Evolutionary conservation across 2,113 vertebrate genomes (phyloP).

Genomic region (Dolichallabes microphthalmus): DNA sequence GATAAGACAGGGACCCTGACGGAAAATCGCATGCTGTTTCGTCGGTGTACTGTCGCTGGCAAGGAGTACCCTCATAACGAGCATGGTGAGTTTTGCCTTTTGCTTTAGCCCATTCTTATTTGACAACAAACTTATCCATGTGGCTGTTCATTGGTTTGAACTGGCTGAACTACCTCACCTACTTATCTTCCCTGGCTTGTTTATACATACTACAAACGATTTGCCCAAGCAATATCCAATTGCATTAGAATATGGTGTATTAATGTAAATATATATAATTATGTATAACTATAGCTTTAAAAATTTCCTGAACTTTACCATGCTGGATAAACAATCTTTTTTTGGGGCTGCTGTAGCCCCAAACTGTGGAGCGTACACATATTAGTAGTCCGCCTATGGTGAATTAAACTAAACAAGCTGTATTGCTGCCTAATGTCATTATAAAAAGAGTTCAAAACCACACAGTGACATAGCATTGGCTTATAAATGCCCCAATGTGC

Average conservation of each 20-base stretch:
- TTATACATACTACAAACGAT: background rate
- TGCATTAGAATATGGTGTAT: background rate
- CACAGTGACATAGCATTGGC: background rate
- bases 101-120: background rate
- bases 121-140: background rate
- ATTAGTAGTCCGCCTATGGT: background rate
- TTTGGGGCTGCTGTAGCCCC: background rate
- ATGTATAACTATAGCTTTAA: background rate
- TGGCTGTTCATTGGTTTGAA: background rate
- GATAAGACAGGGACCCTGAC: constrained; percentile 97
- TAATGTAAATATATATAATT: background rate
- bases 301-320: background rate
- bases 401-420: background rate
- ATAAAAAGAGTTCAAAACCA: background rate
- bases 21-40: constrained; percentile 97
- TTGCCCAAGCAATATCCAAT: background rate
- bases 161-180: background rate
- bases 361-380: background rate
- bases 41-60: constrained; percentile 89
- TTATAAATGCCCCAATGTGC: background rate
- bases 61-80: constrained; percentile 88
- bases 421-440: background rate
- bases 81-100: constrained; percentile 76
- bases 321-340: background rate
- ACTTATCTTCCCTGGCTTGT: background rate